phyloP scores from a whole-genome alignment of 2,113 vertebrate genomes.

The Chlamydotis undulata region DNA sequence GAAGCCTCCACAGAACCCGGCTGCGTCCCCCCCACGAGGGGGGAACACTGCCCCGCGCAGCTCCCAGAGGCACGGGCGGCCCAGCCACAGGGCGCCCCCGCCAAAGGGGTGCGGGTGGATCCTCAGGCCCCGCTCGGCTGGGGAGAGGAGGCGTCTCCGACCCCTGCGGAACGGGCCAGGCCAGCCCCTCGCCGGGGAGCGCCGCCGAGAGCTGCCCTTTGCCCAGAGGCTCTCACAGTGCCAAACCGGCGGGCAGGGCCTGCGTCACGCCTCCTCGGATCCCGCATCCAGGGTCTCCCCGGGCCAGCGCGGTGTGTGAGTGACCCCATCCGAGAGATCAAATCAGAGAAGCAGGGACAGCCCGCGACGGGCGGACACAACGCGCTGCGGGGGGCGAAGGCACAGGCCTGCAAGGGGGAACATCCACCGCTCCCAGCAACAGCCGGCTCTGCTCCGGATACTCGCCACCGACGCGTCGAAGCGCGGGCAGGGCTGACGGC shows the following conservation, averaged over 20 bases:
- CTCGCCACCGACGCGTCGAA: rapidly evolving
- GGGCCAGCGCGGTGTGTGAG: rapidly evolving
- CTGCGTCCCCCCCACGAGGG: rapidly evolving
- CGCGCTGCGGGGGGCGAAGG: not conserved
- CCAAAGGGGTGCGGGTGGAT: not conserved
- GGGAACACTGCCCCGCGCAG: rapidly evolving
- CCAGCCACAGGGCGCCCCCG: not conserved
- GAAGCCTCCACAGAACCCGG: rapidly evolving
- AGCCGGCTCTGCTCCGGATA: rapidly evolving
- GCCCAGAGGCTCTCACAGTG: rapidly evolving
- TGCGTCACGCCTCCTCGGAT: rapidly evolving
- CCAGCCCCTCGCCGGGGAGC: not conserved
- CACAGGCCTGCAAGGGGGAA: too few species aligned
- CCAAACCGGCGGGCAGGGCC: not conserved
- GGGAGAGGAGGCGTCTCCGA: not conserved
- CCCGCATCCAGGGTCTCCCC: rapidly evolving
- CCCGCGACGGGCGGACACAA: not conserved
- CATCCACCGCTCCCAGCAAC: too few species aligned
- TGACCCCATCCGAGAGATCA: not conserved
- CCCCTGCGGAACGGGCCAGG: not conserved
- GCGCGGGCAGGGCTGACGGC: not conserved
- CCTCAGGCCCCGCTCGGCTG: rapidly evolving
- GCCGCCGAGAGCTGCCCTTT: not conserved
- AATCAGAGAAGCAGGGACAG: not conserved
- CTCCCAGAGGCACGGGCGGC: rapidly evolving